A percentile compares a stretch with the other conserved stretches of the same genome.
These are phyloP conservation scores for Chaenogobius annularis DNA, from an alignment of 2,113 vertebrate species.

Conservation along the genomic window DNA sequence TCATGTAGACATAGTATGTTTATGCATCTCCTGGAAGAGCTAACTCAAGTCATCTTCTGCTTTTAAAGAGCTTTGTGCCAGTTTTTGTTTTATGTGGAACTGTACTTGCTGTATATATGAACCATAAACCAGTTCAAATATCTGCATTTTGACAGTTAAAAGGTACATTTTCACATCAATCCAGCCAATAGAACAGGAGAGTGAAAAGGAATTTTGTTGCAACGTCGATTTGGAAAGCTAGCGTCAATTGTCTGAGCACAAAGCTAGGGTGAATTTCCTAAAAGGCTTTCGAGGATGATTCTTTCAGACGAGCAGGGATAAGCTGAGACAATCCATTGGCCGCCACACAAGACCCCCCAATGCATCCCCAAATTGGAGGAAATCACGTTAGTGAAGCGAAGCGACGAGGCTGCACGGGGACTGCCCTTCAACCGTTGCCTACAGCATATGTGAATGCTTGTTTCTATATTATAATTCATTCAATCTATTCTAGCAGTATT, in stretches of 20 bases:
- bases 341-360: conserved; percentile 18
- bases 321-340: conserved; percentile 43
- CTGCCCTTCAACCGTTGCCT: not conserved
- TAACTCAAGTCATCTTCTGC: no score
- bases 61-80: no score
- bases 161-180: not conserved
- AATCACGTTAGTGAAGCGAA: not conserved
- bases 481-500: not conserved
- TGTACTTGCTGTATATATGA: no score
- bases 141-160: no score
- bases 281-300: conserved; percentile 62
- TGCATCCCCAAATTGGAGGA: conserved; percentile 2
- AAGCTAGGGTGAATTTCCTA: conserved; percentile 60
- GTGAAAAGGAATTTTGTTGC: conserved; percentile 44
- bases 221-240: conserved; percentile 36
- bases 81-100: no score
- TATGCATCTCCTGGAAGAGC: no score
- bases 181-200: not conserved
- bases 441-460: not conserved
- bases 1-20: no score
- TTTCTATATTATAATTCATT: conserved; percentile 6
- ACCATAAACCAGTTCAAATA: no score
- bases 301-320: conserved; percentile 49
- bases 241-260: conserved; percentile 36
- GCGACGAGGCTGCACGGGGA: no score